Base-by-base conservation (phyloP, 2,113 vertebrate genomes). In the Platanista minor region DNA sequence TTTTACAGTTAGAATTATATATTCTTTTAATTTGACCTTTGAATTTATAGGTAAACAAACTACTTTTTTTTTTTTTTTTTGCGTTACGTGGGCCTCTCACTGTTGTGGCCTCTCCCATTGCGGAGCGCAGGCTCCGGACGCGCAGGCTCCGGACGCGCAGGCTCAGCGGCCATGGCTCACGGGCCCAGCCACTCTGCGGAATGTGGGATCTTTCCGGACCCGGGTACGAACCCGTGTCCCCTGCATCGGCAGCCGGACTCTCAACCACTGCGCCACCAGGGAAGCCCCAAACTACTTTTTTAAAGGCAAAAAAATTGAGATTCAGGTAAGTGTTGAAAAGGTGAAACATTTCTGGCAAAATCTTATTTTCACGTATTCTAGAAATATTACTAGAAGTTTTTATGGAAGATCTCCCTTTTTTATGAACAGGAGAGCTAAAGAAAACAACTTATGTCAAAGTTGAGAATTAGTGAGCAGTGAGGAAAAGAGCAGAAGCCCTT, bases 21-120 rank as follows among this genome's bases (percentile, higher is more conserved):
- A 25, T 69, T 89, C 59, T 74, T 92, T 96, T 90, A 64, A 49
- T 93, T 83, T 91, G 23, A 89, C 29, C 29, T 84, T 84, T 87
- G n/a, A 18, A 21, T 81, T 94, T 87, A 36, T 57, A 87, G 59
- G 7, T 52, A 92, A 71, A 61, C 6, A 29, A 74, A 81, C 25
- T 67, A 23, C 8, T 43, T 52, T 62, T 89, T 72, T 84, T 6
- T 43, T 52, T 62, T 89, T 72, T 84, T n/a, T n/a, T n/a, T n/a
- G n/a, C n/a, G n/a, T n/a, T n/a, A n/a, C n/a, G n/a, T n/a, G n/a
- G n/a, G n/a, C n/a, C n/a, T n/a, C n/a, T n/a, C n/a, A n/a, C n/a
- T n/a, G n/a, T n/a, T n/a, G n/a, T n/a, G n/a, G n/a, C n/a, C n/a
- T n/a, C n/a, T n/a, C n/a, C n/a, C n/a, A n/a, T n/a, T n/a, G n/a